Conservation (phyloP, 2,797 vertebrate species). For the Sciurus vulgaris region DNA sequence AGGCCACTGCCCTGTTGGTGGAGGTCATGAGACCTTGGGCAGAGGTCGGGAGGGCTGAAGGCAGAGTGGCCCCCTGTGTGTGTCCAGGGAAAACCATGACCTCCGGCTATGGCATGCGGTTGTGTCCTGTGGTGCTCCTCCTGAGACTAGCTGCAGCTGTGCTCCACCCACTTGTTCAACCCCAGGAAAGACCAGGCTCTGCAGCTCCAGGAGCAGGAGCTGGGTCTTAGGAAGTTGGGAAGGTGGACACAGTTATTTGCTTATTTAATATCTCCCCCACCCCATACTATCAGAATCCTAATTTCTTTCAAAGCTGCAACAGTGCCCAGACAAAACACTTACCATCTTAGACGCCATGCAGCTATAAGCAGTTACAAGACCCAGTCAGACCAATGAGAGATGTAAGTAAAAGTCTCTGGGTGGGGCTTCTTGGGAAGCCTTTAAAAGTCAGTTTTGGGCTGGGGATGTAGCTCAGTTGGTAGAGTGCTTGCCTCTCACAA, state of each 20-base stretch:
- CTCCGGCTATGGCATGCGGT: conserved; percentile 16
- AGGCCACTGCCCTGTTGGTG: background rate
- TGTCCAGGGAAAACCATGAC: background rate
- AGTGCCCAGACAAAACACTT: background rate
- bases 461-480: no score
- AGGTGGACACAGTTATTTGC: background rate
- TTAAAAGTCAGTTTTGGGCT: background rate
- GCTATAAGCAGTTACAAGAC: background rate
- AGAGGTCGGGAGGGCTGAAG: background rate
- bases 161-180: background rate
- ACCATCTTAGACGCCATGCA: background rate
- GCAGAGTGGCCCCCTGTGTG: background rate
- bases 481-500: no score
- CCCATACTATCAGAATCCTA: background rate
- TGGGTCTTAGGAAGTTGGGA: background rate
- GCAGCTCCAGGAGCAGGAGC: background rate
- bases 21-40: background rate
- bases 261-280: background rate
- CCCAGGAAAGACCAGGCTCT: background rate
- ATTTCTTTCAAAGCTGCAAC: conserved; percentile 19
- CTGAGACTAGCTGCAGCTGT: background rate
- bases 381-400: background rate
- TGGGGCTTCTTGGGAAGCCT: conserved; percentile 2
- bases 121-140: background rate
- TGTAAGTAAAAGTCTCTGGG: background rate